phyloP scores from a whole-genome alignment of 1,140 invertebrate genomes.

The Trypoxylus dichotomus region DNA sequence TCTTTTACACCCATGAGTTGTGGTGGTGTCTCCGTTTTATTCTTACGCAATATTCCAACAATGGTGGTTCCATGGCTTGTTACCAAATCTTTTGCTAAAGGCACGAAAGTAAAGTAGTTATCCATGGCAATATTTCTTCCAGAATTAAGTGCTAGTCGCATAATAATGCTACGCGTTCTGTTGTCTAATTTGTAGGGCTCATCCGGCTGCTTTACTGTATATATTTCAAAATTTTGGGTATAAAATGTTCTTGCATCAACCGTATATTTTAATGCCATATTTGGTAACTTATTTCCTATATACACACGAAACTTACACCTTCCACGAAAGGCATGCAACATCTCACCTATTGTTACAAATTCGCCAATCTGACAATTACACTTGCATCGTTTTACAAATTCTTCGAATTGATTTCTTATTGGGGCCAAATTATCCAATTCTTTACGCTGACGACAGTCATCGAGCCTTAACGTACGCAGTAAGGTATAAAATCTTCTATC shows the following conservation, averaged over 20 bases:
- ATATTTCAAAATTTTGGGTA: conserved; percentile 47
- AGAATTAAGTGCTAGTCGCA: conserved; percentile 42
- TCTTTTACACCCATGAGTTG: background rate
- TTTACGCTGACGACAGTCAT: background rate
- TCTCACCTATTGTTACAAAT: conserved; percentile 52
- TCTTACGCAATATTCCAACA: background rate
- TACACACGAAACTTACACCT: conserved; percentile 52
- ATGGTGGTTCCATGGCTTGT: background rate
- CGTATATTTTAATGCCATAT: conserved; percentile 52
- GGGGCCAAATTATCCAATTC: conserved; percentile 47
- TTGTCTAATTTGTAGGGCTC: conserved; percentile 42
- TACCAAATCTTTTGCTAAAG: background rate
- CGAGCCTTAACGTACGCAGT: too few relatives aligned
- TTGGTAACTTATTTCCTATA: conserved; percentile 51
- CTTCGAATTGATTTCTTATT: conserved; percentile 47
- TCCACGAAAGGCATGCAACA: conserved; percentile 50
- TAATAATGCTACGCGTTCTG: conserved; percentile 45
- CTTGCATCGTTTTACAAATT: conserved; percentile 44
- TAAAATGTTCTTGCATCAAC: conserved; percentile 48
- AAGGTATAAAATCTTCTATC: too few relatives aligned
- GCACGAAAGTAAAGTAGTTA: background rate
- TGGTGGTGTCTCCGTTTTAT: background rate
- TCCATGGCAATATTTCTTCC: conserved; percentile 43
- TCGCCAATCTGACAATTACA: conserved; percentile 41
- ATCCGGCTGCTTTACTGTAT: conserved; percentile 46